Base-by-base conservation (phyloP, 2,797 vertebrate species). In the Alcedo atthis region DNA sequence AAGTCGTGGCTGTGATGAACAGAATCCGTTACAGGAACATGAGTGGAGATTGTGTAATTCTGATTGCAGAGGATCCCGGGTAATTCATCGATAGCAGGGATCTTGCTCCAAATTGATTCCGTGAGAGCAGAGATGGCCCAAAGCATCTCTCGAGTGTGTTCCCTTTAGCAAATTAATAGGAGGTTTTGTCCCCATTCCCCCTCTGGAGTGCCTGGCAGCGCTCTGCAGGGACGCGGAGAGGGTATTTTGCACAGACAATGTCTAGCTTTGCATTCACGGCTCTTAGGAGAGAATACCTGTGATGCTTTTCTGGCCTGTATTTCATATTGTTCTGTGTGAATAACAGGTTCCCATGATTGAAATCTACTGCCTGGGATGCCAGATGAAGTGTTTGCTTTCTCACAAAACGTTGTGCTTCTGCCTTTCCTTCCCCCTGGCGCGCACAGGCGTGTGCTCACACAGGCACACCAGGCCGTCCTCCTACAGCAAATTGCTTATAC, bases 401-500 rank as follows among this genome's bases (percentile, higher is more conserved):
- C 75, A 19, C 79, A 95, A 90, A 93, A 94, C 33, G 93, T 93
- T 92, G 28, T 11, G 75, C 93, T 61, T 9, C 79, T n/a, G 80
- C 74, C 16, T 76, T 75, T 89, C 74, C 94, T 77, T 91, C 94
- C 95, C 95, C 85, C 95, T 95, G 94, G 92, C 91, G 89, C 89
- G 46, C 76, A 81, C 55, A 22, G 49, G 9, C 48, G 25, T 26
- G 48, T 15, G 25, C 16, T 53, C 86, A 2, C 88, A 21, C 81
- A 12, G 82, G 8, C 82, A 32, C 89, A 0, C 43, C 43, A 79
- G 92, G 96, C 96, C 94, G 82, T 96, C 96, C 89, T 94, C 97
- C 94, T 70, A 83, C 95, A 70, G 96, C 96, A 97, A 97, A 98
- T 98, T 98, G 98, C 97, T 98, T 96, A 98, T 98, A 98, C 98